Base-by-base conservation (phyloP, 2,888 invertebrate genomes). In the Geotrupes spiniger region DNA sequence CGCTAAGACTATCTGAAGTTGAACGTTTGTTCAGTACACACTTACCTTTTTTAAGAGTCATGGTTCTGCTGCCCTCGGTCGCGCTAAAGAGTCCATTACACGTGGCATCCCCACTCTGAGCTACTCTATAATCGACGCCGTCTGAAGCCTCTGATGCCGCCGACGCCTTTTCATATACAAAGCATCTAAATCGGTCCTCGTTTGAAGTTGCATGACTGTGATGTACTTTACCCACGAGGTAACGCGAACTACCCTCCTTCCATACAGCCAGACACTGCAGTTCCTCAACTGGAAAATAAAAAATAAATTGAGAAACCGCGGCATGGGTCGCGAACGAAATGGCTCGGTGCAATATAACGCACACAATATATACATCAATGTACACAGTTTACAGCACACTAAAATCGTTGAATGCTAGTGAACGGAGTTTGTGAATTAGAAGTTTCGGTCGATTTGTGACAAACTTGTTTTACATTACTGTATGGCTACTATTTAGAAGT, bases 161-260 rank as follows among this genome's bases (percentile, higher is more conserved):
- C 42, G 82, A 81, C 60, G 84, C 84, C 79, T 87, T 89, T 78
- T 92, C 92, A 76, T 92, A 93, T 52, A 95, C 95, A 78, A 95
- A 95, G 77, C 96, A 96, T 59, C 95, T 81, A 77, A 92, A 96
- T 58, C 92, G 83, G 72, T 94, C 93, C 72, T 94, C 93, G 75
- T 91, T 90, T 66, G 89, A 89, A 60, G 92, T 88, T 51, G 89
- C 89, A 76, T 92, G 92, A 72, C 85, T 85, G 77, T 92, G 91
- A 64, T 90, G 89, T 52, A 94, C 82, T 72, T 91, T 87, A 43
- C 93, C 93, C 47, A 94, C 92, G 57, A 94, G 79, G 76, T 92
- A 94, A 48, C 92, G 81, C 42, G 90, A 85, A 66, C 92, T 92
- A 46, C 94, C 93, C 71, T 94, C 94, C 74, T 93, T 93, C 94